Evolutionary conservation across 2,113 vertebrate species (phyloP), one percentile per base, ranked within the genome.

Genomic region (Leiothrix lutea): DNA sequence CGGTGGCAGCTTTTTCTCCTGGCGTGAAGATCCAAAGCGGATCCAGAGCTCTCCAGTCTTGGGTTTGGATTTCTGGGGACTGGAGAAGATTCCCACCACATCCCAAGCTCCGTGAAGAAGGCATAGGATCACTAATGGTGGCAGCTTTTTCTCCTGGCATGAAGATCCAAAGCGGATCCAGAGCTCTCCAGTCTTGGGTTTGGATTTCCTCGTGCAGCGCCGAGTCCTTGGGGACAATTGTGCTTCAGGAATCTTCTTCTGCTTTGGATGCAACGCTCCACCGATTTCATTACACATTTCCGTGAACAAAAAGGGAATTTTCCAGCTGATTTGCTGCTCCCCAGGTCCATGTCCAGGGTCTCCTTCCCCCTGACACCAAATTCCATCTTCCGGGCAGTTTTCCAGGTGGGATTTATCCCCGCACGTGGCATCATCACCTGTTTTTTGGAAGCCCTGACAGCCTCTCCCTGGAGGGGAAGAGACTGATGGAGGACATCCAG

Each of bases 371-470:
- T 67, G 42, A 31, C 16, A 17, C 29, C 47, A 29, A 25, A 4
- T 54, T 86, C 50, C 35, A 25, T 10, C 66, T 73, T 64, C 60
- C 17, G 7, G n/a, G 23, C 6, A 14, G n/a, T 62, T 44, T 67
- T 62, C 26, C 40, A 16, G 38, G 66, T 47, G 5, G 31, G 66
- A 74, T 58, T 25, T 15, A 12, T 48, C 33, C 11, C 40, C 5
- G 0, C 16, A 11, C 0, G 1, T 0, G 17, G 12, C 0, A 9
- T 31, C 35, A 31, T 12, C 61, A 38, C 4, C 23, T 5, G 0
- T 13, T 69, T 57, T 21, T 11, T 36, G 56, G 38, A 51, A 67
- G 36, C 31, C 31, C 35, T 11, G 20, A 17, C 6, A 50, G 12
- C 24, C 16, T 57, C 65, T 64, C 11, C 36, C 38, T 45, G 44